These are phyloP conservation scores for Tetramorium simillimum DNA, from an alignment of 1,140 invertebrate genomes.

Conservation along the genomic window DNA sequence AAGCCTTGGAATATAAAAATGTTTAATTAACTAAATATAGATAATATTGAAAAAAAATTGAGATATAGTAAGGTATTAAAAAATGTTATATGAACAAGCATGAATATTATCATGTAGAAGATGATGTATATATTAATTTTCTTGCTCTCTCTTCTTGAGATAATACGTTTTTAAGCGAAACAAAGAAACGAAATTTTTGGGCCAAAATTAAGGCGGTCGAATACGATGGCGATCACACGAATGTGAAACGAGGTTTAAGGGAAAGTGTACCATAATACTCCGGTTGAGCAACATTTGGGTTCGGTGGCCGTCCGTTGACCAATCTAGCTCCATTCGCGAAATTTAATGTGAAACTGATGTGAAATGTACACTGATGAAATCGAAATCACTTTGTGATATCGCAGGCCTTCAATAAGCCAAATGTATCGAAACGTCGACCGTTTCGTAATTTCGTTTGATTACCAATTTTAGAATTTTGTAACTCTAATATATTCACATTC, in stretches of 20 bases:
- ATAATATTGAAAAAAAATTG: background rate
- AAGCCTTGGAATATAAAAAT: background rate
- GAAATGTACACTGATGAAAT: conserved; percentile 32
- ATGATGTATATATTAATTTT: background rate
- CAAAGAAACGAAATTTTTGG: background rate
- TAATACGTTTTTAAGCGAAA: background rate
- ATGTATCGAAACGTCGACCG: background rate
- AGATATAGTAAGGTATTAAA: background rate
- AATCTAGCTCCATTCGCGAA: conserved; percentile 65
- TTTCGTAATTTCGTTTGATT: background rate
- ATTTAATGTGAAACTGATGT: conserved; percentile 70
- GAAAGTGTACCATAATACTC: conserved; percentile 80
- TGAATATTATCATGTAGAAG: background rate
- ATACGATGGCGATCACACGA: conserved; percentile 57
- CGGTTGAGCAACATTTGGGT: conserved; percentile 78
- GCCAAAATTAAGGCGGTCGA: background rate
- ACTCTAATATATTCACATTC: background rate
- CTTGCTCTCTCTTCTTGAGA: background rate
- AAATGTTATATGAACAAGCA: background rate
- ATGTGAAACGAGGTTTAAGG: conserved; percentile 76
- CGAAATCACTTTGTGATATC: background rate
- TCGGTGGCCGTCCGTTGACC: conserved; percentile 67
- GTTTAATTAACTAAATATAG: background rate
- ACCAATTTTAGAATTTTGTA: background rate
- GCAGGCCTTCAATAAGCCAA: background rate